Evolutionary conservation across 2,888 invertebrate species (phyloP), one percentile per base, ranked within the genome.

Genomic region (Heterodera filipjevi): DNA sequence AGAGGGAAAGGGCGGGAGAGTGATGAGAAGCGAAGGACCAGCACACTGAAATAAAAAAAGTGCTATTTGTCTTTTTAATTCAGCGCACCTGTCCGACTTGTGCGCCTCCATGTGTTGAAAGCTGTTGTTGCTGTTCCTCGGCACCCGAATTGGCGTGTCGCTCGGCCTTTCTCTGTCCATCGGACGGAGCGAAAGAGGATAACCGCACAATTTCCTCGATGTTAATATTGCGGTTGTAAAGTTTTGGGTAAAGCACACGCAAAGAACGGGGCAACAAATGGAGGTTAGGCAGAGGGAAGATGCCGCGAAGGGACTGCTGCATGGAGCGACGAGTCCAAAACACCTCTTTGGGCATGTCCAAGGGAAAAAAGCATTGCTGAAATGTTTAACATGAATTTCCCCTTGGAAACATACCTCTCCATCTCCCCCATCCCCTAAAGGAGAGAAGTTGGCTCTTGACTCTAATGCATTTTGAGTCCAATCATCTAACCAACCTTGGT

Each of bases 321-420:
- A 82, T 64, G 10, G 82, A 82, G 71, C 86, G 81, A 12, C 74
- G 80, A 30, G 84, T 82, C 82, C 86, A 85, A 73, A 82, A 88
- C 49, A 88, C 83, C 6, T 86, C 81, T 5, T 83, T 71, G 5
- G 88, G 88, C 22, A 75, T 75, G 64, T 84, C 84, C 46, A 87
- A 77, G 10, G 88, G 88, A 66, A 87, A 88, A 30, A 77, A 73
- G 79, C 88, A 88, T 19, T 78, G 79, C 87, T 87, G 77, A 78
- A 85, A n/a, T n/a, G n/a, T n/a, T n/a, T n/a, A n/a, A n/a, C n/a
- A n/a, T n/a, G n/a, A n/a, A n/a, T n/a, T n/a, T n/a, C n/a, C n/a
- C n/a, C n/a, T n/a, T n/a, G n/a, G n/a, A n/a, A n/a, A n/a, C n/a
- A n/a, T n/a, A n/a, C n/a, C n/a, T n/a, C n/a, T n/a, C n/a, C n/a